phyloP scores from a whole-genome alignment of 2,888 invertebrate species.

The Melangyna quadrimaculata region DNA sequence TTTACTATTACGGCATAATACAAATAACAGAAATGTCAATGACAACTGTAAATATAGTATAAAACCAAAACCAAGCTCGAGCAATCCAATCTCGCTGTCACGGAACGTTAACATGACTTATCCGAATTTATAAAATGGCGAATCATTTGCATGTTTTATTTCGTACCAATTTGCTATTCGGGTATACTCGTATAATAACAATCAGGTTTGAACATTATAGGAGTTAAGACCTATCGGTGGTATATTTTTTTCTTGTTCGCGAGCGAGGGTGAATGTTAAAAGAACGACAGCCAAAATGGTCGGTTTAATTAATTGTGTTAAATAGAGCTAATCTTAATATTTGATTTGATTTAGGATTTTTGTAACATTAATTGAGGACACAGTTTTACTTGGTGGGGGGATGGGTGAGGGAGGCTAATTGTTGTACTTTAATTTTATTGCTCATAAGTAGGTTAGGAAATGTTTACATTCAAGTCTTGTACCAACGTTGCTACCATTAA shows the following conservation, averaged over 20 bases:
- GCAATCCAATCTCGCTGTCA: constrained; percentile 62
- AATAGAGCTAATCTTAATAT: constrained; percentile 23
- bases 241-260: not conserved
- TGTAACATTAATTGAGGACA: too few relatives aligned
- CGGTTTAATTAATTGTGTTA: constrained; percentile 22
- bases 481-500: too few relatives aligned
- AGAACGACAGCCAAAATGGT: not conserved
- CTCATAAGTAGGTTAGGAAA: too few relatives aligned
- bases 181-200: constrained; percentile 17
- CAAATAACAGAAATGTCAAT: constrained; percentile 53
- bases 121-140: constrained; percentile 66
- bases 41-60: constrained; percentile 53
- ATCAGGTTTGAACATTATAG: constrained; percentile 5
- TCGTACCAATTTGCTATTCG: constrained; percentile 31
- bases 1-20: constrained; percentile 42
- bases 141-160: constrained; percentile 52
- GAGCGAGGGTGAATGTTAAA: not conserved
- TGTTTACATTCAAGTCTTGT: too few relatives aligned
- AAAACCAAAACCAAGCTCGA: constrained; percentile 3
- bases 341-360: constrained; percentile 15
- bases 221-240: not conserved
- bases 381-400: not conserved
- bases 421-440: not conserved
- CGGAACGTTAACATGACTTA: constrained; percentile 67
- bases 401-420: not conserved